Base-by-base conservation (phyloP, 2,797 vertebrate species). In the Cheirogaleus major region DNA sequence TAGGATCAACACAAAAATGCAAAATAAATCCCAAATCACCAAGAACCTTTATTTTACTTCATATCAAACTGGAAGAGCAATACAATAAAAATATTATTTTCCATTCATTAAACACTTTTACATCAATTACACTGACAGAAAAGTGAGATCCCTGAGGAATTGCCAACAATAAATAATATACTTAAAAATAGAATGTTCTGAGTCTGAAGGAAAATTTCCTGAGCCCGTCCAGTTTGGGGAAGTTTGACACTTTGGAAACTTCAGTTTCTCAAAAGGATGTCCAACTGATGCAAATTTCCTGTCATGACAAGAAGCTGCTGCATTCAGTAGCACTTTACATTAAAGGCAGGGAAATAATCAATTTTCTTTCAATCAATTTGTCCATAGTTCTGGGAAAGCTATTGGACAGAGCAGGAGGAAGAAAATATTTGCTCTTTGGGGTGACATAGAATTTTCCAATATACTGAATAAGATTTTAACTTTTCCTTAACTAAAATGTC, bases 81-180 rank as follows among this genome's bases (percentile, higher is more conserved):
- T 92, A 95, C 87, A 91, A 94, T 76, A 86, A 93, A 95, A 89
- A 70, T 81, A 86, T 30, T 32, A 81, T 45, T 92, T 95, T 90
- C 82, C 50, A 94, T 65, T 89, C 86, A 45, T 27, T 43, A 93
- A 94, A 96, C 57, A 92, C 8, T 12, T 93, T 92, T 91, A 94
- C 12, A 96, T 82, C 93, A 69, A 75, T 78, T 79, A 73, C 61
- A 89, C n/a, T 83, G 57, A 92, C 0, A 85, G 80, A 96, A 94
- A 94, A 76, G 11, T 43, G 22, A 96, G 79, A 96, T 96, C 93
- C 93, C 93, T 96, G 87, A 97, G 93, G 72, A 94, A 81, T 11
- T 91, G 67, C 82, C 63, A 93, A 94, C 50, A 97, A 98, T 98
- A 98, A 98, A 97, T 97, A 97, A 96, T 92, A 91, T 57, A 88